These are phyloP conservation scores for Agapornis roseicollis DNA, from an alignment of 2,113 vertebrate genomes.

Conservation along the genomic window DNA sequence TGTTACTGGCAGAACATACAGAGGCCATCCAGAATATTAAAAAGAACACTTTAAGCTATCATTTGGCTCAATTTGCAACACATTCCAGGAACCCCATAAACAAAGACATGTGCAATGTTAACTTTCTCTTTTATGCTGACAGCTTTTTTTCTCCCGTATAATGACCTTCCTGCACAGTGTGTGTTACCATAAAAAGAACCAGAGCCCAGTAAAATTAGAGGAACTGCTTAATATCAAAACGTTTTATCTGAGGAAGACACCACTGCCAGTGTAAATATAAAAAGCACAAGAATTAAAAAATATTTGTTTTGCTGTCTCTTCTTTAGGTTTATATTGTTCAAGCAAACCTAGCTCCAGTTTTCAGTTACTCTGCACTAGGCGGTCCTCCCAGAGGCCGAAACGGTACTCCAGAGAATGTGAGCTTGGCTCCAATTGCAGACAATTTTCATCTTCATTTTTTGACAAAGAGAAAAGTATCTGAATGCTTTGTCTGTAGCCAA, in stretches of 20 bases:
- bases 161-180: slow-evolving; percentile 80
- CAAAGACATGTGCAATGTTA: slow-evolving; percentile 74
- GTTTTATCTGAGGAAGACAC: slow-evolving; percentile 75
- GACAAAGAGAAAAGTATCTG: slow-evolving; percentile 37
- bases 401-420: slow-evolving; percentile 39
- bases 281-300: slow-evolving; percentile 71
- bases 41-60: slow-evolving; percentile 58
- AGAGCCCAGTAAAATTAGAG: slow-evolving; percentile 74
- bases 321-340: slow-evolving; percentile 68
- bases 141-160: slow-evolving; percentile 70
- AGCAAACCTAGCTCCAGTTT: slow-evolving; percentile 56
- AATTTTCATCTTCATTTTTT: slow-evolving; percentile 29
- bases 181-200: slow-evolving; percentile 76
- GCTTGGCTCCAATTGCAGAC: slow-evolving; percentile 50
- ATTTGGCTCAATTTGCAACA: slow-evolving; percentile 67
- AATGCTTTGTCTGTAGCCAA: slow-evolving; percentile 36
- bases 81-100: slow-evolving; percentile 75
- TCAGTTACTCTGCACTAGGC: slow-evolving; percentile 25
- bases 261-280: slow-evolving; percentile 73
- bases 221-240: slow-evolving; percentile 73
- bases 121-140: slow-evolving; percentile 78
- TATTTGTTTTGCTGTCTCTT: slow-evolving; percentile 66
- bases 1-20: not conserved
- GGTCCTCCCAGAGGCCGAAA: slow-evolving; percentile 42
- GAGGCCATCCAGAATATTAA: not conserved